phyloP scores from a whole-genome alignment of 35 echinoderm and acorn worm genomes.

The Ophioderma brevispina region DNA sequence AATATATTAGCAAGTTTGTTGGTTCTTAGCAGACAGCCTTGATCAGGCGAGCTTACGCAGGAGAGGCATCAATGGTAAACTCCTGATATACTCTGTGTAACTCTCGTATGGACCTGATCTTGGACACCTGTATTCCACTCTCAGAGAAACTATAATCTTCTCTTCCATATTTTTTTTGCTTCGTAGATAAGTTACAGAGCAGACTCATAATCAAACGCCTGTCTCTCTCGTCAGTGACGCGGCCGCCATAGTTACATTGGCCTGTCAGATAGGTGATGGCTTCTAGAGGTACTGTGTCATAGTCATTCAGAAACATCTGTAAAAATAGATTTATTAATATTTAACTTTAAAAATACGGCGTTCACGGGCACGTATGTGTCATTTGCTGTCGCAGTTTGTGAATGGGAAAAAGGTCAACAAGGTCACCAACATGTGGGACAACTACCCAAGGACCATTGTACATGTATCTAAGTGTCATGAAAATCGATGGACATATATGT shows the following conservation, averaged over 20 bases:
- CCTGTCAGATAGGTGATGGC: constrained; percentile 91
- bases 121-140: constrained; percentile 89
- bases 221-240: constrained; percentile 91
- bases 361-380: too few relatives aligned
- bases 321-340: constrained; percentile 16
- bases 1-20: not conserved
- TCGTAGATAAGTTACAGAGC: constrained; percentile 87
- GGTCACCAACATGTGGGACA: too few relatives aligned
- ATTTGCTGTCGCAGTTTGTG: too few relatives aligned
- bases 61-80: constrained; percentile 62
- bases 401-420: too few relatives aligned
- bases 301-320: constrained; percentile 98
- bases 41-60: not conserved
- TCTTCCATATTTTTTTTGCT: constrained; percentile 23
- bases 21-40: not conserved
- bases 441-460: too few relatives aligned
- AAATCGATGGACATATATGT: too few relatives aligned
- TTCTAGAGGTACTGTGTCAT: constrained; percentile 87
- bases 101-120: constrained; percentile 66
- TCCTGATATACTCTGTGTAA: constrained; percentile 91
- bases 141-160: constrained; percentile 92
- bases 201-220: constrained; percentile 90
- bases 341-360: too few relatives aligned
- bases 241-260: constrained; percentile 96
- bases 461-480: too few relatives aligned